These are phyloP conservation scores for Nomada hirtipes DNA, from an alignment of 2,888 invertebrate genomes.

Conservation along the genomic window DNA sequence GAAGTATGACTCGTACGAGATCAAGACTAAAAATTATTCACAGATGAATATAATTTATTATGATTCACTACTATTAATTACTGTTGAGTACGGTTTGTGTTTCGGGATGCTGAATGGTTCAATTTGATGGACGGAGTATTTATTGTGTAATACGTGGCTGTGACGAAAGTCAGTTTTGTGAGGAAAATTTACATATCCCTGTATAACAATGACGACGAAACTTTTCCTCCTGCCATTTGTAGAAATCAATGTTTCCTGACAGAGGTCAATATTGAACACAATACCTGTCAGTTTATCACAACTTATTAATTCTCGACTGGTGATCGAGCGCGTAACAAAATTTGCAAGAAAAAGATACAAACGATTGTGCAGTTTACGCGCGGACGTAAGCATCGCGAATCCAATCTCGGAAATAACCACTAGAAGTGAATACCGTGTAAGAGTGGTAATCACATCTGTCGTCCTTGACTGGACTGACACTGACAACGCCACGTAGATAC, in stretches of 20 bases:
- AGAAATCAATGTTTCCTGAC: not conserved
- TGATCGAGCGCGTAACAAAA: conserved; percentile 13
- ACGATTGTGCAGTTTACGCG: conserved; percentile 28
- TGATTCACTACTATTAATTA: too few relatives aligned
- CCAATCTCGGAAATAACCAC: conserved; percentile 71
- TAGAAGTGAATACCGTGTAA: conserved; percentile 68
- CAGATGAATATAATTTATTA: not conserved
- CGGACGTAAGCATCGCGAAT: conserved; percentile 62
- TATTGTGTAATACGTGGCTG: too few relatives aligned
- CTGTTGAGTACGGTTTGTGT: too few relatives aligned
- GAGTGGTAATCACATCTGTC: conserved; percentile 66
- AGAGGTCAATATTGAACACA: not conserved
- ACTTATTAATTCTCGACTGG: not conserved
- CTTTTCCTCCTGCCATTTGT: not conserved
- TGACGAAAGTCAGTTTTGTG: too few relatives aligned
- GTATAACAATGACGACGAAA: not conserved
- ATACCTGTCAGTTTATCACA: too few relatives aligned
- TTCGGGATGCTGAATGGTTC: too few relatives aligned
- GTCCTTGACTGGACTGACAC: conserved; percentile 65
- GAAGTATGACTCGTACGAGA: not conserved
- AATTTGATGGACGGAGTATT: too few relatives aligned
- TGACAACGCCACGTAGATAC: conserved; percentile 74
- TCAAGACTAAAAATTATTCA: not conserved
- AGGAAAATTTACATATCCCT: too few relatives aligned
- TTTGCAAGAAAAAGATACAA: not conserved